phyloP scores from a whole-genome alignment of 2,113 vertebrate species.

The Aix galericulata region DNA sequence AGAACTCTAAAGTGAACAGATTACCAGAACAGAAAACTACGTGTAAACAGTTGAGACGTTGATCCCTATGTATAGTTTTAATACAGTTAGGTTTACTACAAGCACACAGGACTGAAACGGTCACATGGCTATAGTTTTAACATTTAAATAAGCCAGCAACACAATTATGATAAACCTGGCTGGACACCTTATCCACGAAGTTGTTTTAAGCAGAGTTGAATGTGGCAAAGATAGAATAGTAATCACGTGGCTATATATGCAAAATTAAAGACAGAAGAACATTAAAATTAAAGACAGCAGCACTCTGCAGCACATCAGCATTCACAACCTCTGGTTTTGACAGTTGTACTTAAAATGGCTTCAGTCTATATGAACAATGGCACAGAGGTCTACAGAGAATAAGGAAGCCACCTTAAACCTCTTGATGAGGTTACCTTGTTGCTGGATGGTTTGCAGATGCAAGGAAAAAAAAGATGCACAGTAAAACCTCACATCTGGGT shows the following conservation, averaged over 20 bases:
- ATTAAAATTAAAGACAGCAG: background rate
- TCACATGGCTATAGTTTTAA: background rate
- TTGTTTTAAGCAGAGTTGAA: background rate
- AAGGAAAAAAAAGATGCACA: background rate
- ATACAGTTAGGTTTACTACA: background rate
- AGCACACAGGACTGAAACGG: background rate
- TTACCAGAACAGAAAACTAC: background rate
- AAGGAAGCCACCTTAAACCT: background rate
- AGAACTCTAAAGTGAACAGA: background rate
- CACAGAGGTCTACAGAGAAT: background rate
- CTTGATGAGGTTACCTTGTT: background rate
- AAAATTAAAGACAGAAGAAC: background rate
- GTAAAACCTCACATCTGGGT: background rate
- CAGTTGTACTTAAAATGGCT: background rate
- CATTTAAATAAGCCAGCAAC: background rate
- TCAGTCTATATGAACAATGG: fast-evolving
- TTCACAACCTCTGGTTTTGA: background rate
- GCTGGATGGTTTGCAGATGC: background rate
- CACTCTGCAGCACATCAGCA: background rate
- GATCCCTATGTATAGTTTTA: background rate
- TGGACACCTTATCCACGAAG: background rate
- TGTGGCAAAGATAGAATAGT: background rate
- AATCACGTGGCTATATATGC: background rate
- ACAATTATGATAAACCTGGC: background rate
- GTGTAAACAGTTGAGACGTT: background rate